Percentiles rank a stretch among this genome's conserved stretches.
phyloP scores from a whole-genome alignment of 92 coral and sea anemone species.

The Pocillopora meandrina region DNA sequence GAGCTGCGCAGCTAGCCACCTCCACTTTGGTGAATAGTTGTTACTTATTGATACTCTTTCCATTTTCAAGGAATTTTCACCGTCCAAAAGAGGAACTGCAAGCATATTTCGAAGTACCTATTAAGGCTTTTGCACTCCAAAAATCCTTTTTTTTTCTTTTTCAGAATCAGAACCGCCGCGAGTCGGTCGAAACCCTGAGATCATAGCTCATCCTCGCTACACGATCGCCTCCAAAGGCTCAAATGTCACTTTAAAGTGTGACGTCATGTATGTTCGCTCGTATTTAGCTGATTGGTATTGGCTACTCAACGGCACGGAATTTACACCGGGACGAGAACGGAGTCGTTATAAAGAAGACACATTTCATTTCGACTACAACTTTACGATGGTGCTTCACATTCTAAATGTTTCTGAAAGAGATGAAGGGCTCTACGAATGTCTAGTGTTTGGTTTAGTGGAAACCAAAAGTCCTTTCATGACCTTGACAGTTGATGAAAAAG shows the following conservation, averaged over 20 bases:
- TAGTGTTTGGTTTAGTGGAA: neutral
- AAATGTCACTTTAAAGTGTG: constrained; percentile 13
- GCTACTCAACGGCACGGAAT: constrained; percentile 5
- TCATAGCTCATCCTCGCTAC: neutral
- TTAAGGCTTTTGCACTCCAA: neutral
- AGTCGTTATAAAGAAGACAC: neutral
- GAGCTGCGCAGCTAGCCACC: too few relatives aligned
- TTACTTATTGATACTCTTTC: too few relatives aligned
- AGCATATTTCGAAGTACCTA: neutral
- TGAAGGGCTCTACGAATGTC: constrained; percentile 23
- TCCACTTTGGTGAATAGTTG: too few relatives aligned
- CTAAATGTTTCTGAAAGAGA: constrained; percentile 29
- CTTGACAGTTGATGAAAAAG: constrained; percentile 30
- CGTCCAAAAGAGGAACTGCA: neutral
- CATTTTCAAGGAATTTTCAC: too few relatives aligned
- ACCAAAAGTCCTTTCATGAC: neutral
- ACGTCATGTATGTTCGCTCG: neutral
- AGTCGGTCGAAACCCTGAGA: neutral
- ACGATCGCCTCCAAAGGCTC: constrained; percentile 15
- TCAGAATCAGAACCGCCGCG: neutral
- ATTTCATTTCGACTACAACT: neutral
- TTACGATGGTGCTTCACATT: constrained; percentile 7
- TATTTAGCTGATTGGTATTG: neutral
- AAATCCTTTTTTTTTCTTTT: neutral
- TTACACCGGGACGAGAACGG: neutral